Evolutionary conservation across 2,888 invertebrate species (phyloP), one percentile per base, ranked within the genome.

Genomic region (Sarcophaga variegata): DNA sequence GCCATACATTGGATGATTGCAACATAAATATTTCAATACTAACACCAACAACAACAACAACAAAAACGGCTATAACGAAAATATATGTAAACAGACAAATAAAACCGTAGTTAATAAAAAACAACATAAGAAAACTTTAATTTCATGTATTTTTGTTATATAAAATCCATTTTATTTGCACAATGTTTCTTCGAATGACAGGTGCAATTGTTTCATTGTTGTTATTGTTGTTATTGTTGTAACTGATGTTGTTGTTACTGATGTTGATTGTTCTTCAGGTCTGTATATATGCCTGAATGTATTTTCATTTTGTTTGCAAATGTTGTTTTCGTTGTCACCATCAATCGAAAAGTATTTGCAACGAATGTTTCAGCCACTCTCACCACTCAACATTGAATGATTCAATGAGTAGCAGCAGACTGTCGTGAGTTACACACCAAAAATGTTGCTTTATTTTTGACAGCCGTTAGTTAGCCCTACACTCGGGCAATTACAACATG

Each of bases 141-240:
- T 67, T 45, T n/a, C 10, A 62, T 62, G 14, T 62, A 20, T 62
- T 64, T 81, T 75, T 49, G 49, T 37, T 22, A 1, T 75, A 75
- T 22, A 64, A 77, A 54, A 37, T 77, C 64, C 66, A 67, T 74
- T 74, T 79, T 79, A 83, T 83, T 79, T 79, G 49, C 72, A 69
- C 79, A 79, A 83, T 69, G 62, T 69, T 83, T 83, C 83, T 59
- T 25, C 63, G 83, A 83, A 79, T 63, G 74, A 67, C 83, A 83
- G 83, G 79, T 83, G 83, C 79, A 83, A 74, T 71, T 66, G 69
- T 20, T 20, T 20, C 20, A 20, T 20, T 20, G 20, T 20, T 20
- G 27, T 6, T 47, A 2, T 27, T 62, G 25, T n/a, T 45, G 12
- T 27, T 59, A 0, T 11, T 14, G 17, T 20, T 49, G n/a, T 66